Conservation (phyloP, 2,888 invertebrate genomes). For the Brenthis hecate region DNA sequence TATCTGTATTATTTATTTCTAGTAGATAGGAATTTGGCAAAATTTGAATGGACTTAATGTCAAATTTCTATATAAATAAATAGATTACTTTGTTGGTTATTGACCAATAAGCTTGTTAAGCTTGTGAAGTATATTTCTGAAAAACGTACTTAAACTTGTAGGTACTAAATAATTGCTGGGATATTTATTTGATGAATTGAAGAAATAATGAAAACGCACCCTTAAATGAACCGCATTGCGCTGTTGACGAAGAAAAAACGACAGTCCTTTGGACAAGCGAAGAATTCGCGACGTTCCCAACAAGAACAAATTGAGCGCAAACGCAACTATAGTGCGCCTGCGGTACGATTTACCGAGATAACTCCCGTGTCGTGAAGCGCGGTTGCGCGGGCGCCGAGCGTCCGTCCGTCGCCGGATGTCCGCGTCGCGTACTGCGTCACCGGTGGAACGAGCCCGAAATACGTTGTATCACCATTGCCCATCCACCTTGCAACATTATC, state of each 20-base stretch:
- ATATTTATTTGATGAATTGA: not conserved
- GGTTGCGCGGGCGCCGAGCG: conserved; percentile 64
- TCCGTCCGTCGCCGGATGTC: conserved; percentile 53
- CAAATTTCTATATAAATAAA: too few relatives aligned
- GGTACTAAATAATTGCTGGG: too few relatives aligned
- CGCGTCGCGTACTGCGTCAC: conserved; percentile 37
- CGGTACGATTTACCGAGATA: conserved; percentile 79
- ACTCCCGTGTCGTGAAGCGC: conserved; percentile 71
- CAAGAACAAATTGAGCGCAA: conserved; percentile 80
- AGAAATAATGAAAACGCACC: conserved; percentile 55
- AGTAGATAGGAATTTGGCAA: too few relatives aligned
- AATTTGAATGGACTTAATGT: too few relatives aligned
- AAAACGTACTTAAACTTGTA: too few relatives aligned
- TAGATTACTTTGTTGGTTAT: too few relatives aligned
- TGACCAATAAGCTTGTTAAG: too few relatives aligned
- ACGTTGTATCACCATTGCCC: conserved; percentile 49
- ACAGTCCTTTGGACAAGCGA: conserved; percentile 73
- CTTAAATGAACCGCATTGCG: conserved; percentile 54
- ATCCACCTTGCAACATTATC: conserved; percentile 33
- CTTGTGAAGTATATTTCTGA: too few relatives aligned
- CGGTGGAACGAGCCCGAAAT: conserved; percentile 25
- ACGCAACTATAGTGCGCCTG: conserved; percentile 72
- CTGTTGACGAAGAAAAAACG: conserved; percentile 68
- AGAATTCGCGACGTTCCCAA: conserved; percentile 78
- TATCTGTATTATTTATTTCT: too few relatives aligned